Evolutionary conservation across 2,797 vertebrate genomes (phyloP).

Genomic region (Hyperoplus lanceolatus): DNA sequence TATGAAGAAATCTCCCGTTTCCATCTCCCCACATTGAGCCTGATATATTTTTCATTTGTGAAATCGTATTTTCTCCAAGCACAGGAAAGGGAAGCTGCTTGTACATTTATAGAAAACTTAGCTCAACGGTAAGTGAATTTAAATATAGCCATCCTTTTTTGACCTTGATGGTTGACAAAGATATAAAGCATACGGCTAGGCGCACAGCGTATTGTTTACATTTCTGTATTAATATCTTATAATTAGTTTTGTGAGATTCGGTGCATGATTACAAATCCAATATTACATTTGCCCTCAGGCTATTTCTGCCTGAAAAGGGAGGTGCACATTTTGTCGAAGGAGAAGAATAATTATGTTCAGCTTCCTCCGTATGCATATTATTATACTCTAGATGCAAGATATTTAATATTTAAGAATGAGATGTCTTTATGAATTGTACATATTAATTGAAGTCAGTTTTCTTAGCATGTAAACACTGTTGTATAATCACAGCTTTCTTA

Average conservation of each 20-base stretch:
- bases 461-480: too few relatives aligned
- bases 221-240: slow-evolving; percentile 30
- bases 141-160: slow-evolving; percentile 34
- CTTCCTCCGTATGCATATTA: neutral
- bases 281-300: slow-evolving; percentile 25
- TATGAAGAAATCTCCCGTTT: slow-evolving; percentile 54
- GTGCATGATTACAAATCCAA: slow-evolving; percentile 15
- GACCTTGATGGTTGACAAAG: slow-evolving; percentile 23
- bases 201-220: slow-evolving; percentile 29
- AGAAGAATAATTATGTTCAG: slow-evolving; percentile 5
- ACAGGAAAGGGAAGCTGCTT: slow-evolving; percentile 42
- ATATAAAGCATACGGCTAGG: slow-evolving; percentile 6
- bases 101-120: slow-evolving; percentile 37
- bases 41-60: slow-evolving; percentile 72
- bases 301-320: slow-evolving; percentile 9
- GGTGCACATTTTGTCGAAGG: neutral
- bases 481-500: too few relatives aligned
- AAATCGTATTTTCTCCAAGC: slow-evolving; percentile 57
- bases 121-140: slow-evolving; percentile 20
- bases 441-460: too few relatives aligned
- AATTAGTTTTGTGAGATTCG: slow-evolving; percentile 22
- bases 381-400: too few relatives aligned
- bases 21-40: slow-evolving; percentile 53
- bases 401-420: too few relatives aligned
- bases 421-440: too few relatives aligned